A percentile compares a stretch with the other conserved stretches of the same genome.
Conservation (phyloP, 2,797 vertebrate species). For the Sparidentex hasta region DNA sequence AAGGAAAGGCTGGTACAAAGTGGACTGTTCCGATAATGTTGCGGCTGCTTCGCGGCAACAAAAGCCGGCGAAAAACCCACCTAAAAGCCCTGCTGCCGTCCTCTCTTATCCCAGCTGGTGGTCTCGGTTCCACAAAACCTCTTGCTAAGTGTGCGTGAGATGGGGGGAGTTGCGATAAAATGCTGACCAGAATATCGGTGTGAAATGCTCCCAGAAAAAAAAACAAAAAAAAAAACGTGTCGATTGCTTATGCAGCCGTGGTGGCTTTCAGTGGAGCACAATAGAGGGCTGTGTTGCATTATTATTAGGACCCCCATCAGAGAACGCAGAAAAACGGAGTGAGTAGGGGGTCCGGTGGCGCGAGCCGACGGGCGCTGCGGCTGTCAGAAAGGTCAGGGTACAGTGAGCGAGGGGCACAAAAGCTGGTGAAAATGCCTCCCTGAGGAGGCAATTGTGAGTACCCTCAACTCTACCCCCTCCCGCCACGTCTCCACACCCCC, state of each 20-base stretch:
- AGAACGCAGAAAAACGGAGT: conserved; percentile 34
- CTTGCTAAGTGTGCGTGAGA: conserved; percentile 34
- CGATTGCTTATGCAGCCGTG: conserved; percentile 60
- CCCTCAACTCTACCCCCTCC: conserved; percentile 30
- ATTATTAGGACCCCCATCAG: conserved; percentile 60
- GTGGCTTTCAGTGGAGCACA: conserved; percentile 67
- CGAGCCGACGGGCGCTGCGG: conserved; percentile 44
- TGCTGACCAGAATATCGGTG: conserved; percentile 45
- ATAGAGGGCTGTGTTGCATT: conserved; percentile 52
- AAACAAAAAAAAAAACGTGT: conserved; percentile 48
- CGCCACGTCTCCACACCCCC: conserved; percentile 5
- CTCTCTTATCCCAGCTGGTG: conserved; percentile 82
- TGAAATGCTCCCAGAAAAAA: conserved; percentile 31
- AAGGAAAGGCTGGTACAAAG: conserved; percentile 71
- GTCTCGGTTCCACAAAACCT: conserved; percentile 65
- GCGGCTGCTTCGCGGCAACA: conserved; percentile 65
- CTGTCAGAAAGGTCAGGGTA: conserved; percentile 72
- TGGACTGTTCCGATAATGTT: conserved; percentile 74
- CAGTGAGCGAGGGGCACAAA: conserved; percentile 50
- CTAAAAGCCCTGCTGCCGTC: conserved; percentile 69
- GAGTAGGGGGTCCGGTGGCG: conserved; percentile 52
- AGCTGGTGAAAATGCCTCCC: conserved; percentile 51
- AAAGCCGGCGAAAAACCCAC: conserved; percentile 72
- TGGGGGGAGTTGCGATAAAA: conserved; percentile 30
- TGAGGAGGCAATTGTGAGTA: conserved; percentile 55